phyloP scores from a whole-genome alignment of 30 jellyfish, hydroid and myxozoan genomes.

The Pelagia noctiluca region DNA sequence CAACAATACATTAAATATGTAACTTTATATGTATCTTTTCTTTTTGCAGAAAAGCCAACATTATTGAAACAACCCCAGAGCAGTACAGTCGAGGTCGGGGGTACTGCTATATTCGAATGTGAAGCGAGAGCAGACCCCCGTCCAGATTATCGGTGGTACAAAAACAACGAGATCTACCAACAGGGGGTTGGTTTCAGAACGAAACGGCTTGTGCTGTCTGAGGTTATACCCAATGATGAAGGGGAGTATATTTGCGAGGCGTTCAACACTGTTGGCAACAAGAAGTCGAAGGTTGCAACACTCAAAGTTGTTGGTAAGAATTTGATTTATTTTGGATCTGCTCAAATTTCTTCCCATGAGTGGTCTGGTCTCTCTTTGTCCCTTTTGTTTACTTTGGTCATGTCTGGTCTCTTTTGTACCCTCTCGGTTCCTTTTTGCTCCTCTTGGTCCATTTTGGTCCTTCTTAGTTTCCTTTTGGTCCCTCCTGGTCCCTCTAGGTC shows the following conservation, averaged over 20 bases:
- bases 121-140: slow-evolving; percentile 75
- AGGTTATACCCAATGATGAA: slow-evolving; percentile 58
- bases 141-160: slow-evolving; percentile 77
- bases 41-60: slow-evolving; percentile 36
- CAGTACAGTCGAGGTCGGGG: slow-evolving; percentile 72
- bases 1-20: too few species aligned
- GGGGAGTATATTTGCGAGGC: slow-evolving; percentile 74
- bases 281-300: slow-evolving; percentile 35
- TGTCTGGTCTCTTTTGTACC: background rate
- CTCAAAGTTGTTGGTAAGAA: slow-evolving; percentile 70
- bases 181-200: slow-evolving; percentile 67
- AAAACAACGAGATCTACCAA: slow-evolving; percentile 47
- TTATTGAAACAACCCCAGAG: slow-evolving; percentile 50
- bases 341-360: too few species aligned
- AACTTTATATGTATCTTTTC: background rate
- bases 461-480: slow-evolving; percentile 1
- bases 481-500: background rate
- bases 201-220: slow-evolving; percentile 26
- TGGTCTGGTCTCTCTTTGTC: too few species aligned
- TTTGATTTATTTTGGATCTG: too few species aligned
- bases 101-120: slow-evolving; percentile 33
- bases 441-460: background rate
- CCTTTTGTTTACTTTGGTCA: too few species aligned
- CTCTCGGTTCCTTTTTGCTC: background rate
- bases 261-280: slow-evolving; percentile 55